Evolutionary conservation across 2,888 invertebrate genomes (phyloP), one percentile per base, ranked within the genome.

Genomic region (Drosophila glabriapex): DNA sequence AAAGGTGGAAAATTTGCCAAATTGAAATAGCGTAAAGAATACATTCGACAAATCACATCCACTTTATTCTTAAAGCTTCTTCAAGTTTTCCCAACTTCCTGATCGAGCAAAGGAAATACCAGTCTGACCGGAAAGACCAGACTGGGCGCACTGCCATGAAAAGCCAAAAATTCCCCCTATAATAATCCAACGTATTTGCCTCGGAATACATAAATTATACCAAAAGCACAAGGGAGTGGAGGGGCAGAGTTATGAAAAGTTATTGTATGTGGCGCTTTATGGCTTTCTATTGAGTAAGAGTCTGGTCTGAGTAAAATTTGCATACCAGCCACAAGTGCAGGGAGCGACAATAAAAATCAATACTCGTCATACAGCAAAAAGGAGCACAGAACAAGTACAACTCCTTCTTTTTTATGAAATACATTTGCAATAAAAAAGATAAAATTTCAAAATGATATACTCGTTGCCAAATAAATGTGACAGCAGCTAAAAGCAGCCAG

Each of bases 111-210:
- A 6, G 29, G 12, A 29, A 25, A 25, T 9, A 16, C 46, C 46
- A 10, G 37, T 2, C 9, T 9, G 9, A 9, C 31, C 9, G 9
- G 16, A 28, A 22, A 9, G 22, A 25, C 16, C n/a, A 19, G 31
- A 22, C 22, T 33, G 33, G 56, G 68, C 55, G 29, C 7, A 4
- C 33, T 7, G 29, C 68, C 49, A 39, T 46, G 29, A 29, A 66
- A 35, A 50, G 35, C 25, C 43, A 41, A 54, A 37, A 25, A 43
- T 58, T 6, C 28, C 12, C 29, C 53, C 37, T 33, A 53, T 49
- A 69, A 46, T 69, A 68, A 68, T 25, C 37, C 41, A 68, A 68
- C 37, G 59, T 70, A 68, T 54, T 69, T 69, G 59, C 22, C 25
- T 12, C 19, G 29, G 33, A 60, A 39, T 70, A 60, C 69, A 70